Evolutionary conservation across 2,113 vertebrate species (phyloP), one percentile per base, ranked within the genome.

Genomic region (Catharus fuscescens): DNA sequence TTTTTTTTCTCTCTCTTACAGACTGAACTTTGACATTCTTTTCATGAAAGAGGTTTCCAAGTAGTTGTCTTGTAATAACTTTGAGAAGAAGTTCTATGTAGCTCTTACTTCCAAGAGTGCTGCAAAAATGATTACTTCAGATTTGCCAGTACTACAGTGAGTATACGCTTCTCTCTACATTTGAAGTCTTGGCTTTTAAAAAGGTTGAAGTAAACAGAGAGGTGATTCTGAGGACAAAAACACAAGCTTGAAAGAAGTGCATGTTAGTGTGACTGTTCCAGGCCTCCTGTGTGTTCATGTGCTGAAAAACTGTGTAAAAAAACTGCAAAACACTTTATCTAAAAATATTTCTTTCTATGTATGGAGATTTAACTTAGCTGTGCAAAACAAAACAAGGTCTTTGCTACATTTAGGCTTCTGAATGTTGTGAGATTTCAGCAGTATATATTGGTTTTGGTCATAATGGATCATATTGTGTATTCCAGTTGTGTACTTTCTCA

Each of bases 141-240:
- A 99, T 98, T 98, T 99, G 96, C 98, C 99, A 72, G 98, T 99
- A 94, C 97, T 99, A 67, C 99, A 99, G 99, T 99, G 98, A 99
- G 99, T 99, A 98, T 69, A 73, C 0, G 0, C 81, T 96, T 93
- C 48, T 69, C 26, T 93, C 2, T 56, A 0, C 73, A 38, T 84
- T 93, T 82, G 42, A 91, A 80, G 54, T 66, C 44, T 83, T 74
- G 12, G 9, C 15, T 83, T 89, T 62, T 60, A 21, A 38, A 48
- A 87, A 71, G n/a, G 18, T 65, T 72, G 53, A 80, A 44, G 28
- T 60, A 64, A 86, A 42, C 23, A 65, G 71, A 47, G 50, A 50
- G 8, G 48, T 81, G 61, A 29, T 47, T 0, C 1, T 38, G 28
- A 70, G 28, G 31, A 40, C 84, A 56, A 86, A 56, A 56, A 32